These are phyloP conservation scores for Rhingia campestris DNA, from an alignment of 2,888 invertebrate genomes.

Conservation along the genomic window DNA sequence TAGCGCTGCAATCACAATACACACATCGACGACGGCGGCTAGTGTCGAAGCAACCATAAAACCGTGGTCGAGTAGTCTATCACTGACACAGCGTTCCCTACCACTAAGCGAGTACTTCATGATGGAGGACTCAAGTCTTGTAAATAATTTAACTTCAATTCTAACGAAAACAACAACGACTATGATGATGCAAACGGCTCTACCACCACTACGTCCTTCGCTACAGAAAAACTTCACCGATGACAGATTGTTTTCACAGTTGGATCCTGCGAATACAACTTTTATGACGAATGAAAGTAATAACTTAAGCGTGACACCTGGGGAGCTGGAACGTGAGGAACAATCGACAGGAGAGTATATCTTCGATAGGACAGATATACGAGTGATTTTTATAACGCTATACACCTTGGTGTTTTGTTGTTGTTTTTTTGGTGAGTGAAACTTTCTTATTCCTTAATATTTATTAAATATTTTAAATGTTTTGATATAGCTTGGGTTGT, in stretches of 20 bases:
- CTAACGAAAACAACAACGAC: constrained; percentile 35
- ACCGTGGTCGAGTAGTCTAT: constrained; percentile 5
- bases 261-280: constrained; percentile 46
- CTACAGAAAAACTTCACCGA: constrained; percentile 46
- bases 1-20: constrained; percentile 32
- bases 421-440: constrained; percentile 91
- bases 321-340: constrained; percentile 34
- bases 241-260: constrained; percentile 48
- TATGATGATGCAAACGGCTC: constrained; percentile 1
- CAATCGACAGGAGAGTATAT: constrained; percentile 85
- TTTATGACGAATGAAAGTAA: constrained; percentile 55
- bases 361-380: constrained; percentile 89
- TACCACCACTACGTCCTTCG: not conserved
- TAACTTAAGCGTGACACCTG: constrained; percentile 20
- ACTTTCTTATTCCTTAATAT: not conserved
- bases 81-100: constrained; percentile 21
- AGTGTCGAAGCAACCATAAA: not conserved
- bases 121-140: constrained; percentile 11
- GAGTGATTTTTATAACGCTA: constrained; percentile 88
- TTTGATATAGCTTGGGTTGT: too few species aligned
- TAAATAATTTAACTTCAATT: constrained; percentile 51
- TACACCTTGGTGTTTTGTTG: constrained; percentile 91
- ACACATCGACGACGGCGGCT: constrained; percentile 8
- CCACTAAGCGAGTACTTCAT: constrained; percentile 21
- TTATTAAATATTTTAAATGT: not conserved